Evolutionary conservation across 2,113 vertebrate species (phyloP), one percentile per base, ranked within the genome.

Genomic region (Rostratula benghalensis): DNA sequence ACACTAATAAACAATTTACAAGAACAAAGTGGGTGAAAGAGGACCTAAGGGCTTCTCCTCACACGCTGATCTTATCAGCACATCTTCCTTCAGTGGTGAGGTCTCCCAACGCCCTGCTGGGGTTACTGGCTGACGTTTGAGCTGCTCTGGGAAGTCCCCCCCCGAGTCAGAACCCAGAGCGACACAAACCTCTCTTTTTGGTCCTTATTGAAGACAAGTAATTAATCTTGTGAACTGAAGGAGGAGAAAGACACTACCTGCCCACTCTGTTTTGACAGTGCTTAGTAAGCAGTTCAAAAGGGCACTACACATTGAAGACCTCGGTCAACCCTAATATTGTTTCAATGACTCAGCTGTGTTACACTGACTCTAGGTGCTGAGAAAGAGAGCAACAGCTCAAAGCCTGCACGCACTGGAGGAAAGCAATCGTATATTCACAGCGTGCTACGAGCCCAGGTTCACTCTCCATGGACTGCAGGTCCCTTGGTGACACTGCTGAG

Each of bases 11-110:
- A 91, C 30, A 69, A 64, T 76, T 95, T 82, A 87, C 61, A 69
- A 61, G 35, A 97, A 69, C 43, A 82, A 89, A 83, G 28, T 53
- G 30, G 17, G 50, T 85, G 57, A 69, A 95, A 82, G 69, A 81
- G 30, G 56, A 79, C 24, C 39, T 69, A 64, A 64, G 8, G 0
- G 0, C 67, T 90, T 41, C 37, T 86, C 61, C 60, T 80, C 33
- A 27, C 21, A 57, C 19, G n/a, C 43, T 48, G 87, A 94, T 85
- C 2, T 25, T 87, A 91, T 78, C 89, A 68, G 35, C 19, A 11
- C 15, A 46, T 75, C 65, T 11, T 16, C 53, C 53, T 20, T 11
- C 63, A 53, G 48, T 35, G 21, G 30, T 4, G 2, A 31, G 13
- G 19, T 41, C 46, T 70, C 56, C 74, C 93, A 65, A 65, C 51